phyloP scores from a whole-genome alignment of 2,888 invertebrate species.

The Noctua janthe region DNA sequence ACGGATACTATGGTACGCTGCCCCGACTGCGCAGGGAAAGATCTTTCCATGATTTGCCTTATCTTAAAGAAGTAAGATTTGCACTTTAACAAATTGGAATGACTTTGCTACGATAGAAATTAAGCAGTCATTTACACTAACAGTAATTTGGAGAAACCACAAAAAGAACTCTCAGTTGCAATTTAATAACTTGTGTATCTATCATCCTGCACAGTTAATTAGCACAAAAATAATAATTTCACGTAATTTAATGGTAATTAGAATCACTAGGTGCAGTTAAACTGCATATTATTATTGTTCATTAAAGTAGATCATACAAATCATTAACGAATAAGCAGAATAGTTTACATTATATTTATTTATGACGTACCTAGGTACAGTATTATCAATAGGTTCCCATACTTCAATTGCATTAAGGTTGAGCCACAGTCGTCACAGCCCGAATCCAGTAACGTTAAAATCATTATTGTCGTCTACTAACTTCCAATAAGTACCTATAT shows the following conservation, averaged over 20 bases:
- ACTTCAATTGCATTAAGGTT: not conserved
- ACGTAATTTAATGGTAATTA: conserved; percentile 29
- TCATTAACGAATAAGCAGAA: conserved; percentile 14
- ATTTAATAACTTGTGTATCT: conserved; percentile 9
- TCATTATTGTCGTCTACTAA: not conserved
- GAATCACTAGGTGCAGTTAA: conserved; percentile 7
- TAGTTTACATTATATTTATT: not conserved
- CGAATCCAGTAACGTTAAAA: not conserved
- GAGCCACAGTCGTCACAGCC: conserved; percentile 3
- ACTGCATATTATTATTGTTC: conserved; percentile 6
- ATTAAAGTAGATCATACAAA: conserved; percentile 9
- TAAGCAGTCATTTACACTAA: conserved; percentile 36
- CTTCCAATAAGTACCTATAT: not conserved
- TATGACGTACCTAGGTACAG: not conserved
- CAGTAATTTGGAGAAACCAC: conserved; percentile 32
- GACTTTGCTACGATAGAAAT: conserved; percentile 61
- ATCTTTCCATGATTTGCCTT: conserved; percentile 94
- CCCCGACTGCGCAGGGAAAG: conserved; percentile 94
- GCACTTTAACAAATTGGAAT: conserved; percentile 78
- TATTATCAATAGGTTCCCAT: conserved; percentile 1
- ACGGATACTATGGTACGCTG: conserved; percentile 93
- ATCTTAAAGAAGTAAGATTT: conserved; percentile 94
- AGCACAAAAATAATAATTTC: conserved; percentile 31
- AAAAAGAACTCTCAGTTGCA: conserved; percentile 17
- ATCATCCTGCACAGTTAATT: conserved; percentile 52